These are phyloP conservation scores for Microctonus aethiopoides DNA, from an alignment of 2,888 invertebrate species.

Conservation along the genomic window DNA sequence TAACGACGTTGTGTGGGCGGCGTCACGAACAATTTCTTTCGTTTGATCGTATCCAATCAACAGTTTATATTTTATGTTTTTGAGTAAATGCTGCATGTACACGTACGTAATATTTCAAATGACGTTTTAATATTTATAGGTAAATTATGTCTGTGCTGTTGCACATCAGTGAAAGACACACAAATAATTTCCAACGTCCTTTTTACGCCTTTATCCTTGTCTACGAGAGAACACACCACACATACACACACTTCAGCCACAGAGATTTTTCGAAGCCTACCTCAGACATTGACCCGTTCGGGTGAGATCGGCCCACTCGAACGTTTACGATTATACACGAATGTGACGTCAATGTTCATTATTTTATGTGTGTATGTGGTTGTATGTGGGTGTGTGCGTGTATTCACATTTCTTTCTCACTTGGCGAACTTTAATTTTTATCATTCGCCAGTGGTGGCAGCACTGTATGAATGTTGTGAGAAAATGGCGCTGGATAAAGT, in stretches of 20 bases:
- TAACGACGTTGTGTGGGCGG: constrained; percentile 33
- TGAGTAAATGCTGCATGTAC: not conserved
- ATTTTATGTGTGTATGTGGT: too few species aligned
- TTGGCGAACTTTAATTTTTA: not conserved
- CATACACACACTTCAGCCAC: constrained; percentile 70
- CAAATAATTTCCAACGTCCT: constrained; percentile 5
- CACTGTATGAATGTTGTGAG: not conserved
- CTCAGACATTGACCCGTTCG: constrained; percentile 79
- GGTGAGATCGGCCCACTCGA: constrained; percentile 74
- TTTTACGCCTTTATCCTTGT: constrained; percentile 43
- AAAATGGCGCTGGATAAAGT: not conserved
- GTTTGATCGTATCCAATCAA: not conserved
- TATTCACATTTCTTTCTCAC: not conserved
- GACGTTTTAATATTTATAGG: not conserved
- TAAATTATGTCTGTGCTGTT: not conserved
- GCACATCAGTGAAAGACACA: constrained; percentile 2
- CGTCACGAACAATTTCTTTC: constrained; percentile 25
- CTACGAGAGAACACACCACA: constrained; percentile 67
- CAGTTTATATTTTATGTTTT: not conserved
- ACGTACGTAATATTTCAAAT: not conserved
- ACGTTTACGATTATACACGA: constrained; percentile 69
- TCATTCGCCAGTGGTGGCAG: not conserved
- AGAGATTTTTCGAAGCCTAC: constrained; percentile 71
- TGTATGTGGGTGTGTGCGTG: too few species aligned
- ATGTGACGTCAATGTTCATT: constrained; percentile 53